Conservation (phyloP, 2,797 vertebrate genomes). For the Parauchenoglanis punctatus region DNA sequence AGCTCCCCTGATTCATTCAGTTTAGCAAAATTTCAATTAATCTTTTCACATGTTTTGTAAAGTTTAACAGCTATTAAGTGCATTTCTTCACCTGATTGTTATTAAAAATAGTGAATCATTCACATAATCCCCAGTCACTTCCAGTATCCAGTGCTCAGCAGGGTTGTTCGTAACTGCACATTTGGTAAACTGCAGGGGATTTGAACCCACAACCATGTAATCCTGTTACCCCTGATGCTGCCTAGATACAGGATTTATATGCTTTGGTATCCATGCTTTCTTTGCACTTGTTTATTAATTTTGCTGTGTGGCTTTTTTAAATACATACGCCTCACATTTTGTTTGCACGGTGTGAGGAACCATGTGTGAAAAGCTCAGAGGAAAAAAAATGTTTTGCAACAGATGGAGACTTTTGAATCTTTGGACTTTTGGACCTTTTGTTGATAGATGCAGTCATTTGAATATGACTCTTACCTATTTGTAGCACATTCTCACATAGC, state of each 20-base stretch:
- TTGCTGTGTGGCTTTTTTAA: background rate
- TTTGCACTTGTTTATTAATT: background rate
- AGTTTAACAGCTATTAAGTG: background rate
- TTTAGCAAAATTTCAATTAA: background rate
- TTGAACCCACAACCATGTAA: conserved; percentile 4
- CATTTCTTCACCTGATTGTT: background rate
- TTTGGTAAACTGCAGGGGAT: background rate
- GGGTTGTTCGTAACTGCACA: background rate
- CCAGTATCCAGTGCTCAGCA: background rate
- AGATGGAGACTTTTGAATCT: background rate
- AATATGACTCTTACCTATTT: background rate
- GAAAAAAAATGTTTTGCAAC: background rate
- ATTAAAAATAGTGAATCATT: background rate
- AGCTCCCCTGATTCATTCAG: background rate
- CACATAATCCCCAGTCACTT: background rate
- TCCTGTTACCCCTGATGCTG: background rate
- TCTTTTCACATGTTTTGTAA: background rate
- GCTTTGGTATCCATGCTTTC: conserved; percentile 10
- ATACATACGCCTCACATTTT: background rate
- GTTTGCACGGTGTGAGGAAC: background rate
- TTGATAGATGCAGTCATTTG: background rate
- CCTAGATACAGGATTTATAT: background rate
- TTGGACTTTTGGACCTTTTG: background rate
- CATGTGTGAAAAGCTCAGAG: background rate
- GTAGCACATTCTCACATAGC: background rate